Base-by-base conservation (phyloP, 2,113 vertebrate genomes). In the Dolichotis patagonum region DNA sequence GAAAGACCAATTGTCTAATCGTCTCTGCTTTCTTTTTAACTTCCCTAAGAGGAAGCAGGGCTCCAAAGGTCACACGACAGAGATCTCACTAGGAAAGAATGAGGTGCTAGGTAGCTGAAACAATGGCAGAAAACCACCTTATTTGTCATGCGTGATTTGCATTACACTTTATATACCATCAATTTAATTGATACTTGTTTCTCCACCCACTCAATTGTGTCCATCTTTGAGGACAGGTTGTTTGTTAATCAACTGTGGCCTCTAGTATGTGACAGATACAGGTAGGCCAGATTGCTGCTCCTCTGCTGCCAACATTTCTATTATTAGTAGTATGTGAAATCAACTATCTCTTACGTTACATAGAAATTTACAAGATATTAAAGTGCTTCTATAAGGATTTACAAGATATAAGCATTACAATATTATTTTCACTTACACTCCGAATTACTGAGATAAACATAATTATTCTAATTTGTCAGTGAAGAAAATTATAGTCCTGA, bases 401-500 rank as follows among this genome's bases (percentile, higher is more conserved):
- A 56, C 24, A 69, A 56, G 85, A 2, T 56, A 60, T 67, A 56
- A 92, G 54, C 20, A 63, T 26, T 26, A 91, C 7, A 54, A 10
- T 43, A 28, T 60, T n/a, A 58, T 75, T 63, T 60, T 85, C 13
- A 96, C 9, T 43, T 46, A 84, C 82, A 69, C 13, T 86, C 63
- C 63, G 52, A 92, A 78, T 90, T 65, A 82, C 69, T 35, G 19
- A 83, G 52, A 10, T 92, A 95, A 92, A 41, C 52, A 46, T 67
- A 78, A 84, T 88, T 78, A 46, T 87, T 58, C 10, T 54, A 19
- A 54, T 69, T 91, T 90, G 28, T 4, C 38, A 52, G 14, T 0
- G 12, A 38, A 65, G 81, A 73, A 85, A 77, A 77, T 78, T 35
- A 2, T 62, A 85, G 28, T 69, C 16, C 60, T 56, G 0, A 5